Evolutionary conservation across 2,797 vertebrate genomes (phyloP).

Genomic region (Semaprochilodus insignis): DNA sequence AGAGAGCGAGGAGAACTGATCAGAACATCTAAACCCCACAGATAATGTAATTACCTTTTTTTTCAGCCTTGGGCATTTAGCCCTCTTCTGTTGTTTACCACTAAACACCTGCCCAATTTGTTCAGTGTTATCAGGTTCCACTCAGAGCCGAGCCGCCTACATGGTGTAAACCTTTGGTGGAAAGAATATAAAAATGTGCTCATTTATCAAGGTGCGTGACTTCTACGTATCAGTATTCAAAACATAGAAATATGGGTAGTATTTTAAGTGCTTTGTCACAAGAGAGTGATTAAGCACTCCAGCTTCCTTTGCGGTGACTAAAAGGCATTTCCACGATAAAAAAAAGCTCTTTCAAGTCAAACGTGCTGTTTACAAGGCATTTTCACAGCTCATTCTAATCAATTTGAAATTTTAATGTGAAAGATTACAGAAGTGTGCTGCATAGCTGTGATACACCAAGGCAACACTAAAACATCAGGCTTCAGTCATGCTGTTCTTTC

Average conservation of each 20-base stretch:
- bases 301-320: neutral
- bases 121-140: neutral
- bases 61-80: neutral
- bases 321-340: neutral
- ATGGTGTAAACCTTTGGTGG: neutral
- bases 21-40: neutral
- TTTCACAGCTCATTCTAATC: neutral
- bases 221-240: neutral
- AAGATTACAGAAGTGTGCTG: neutral
- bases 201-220: neutral
- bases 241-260: neutral
- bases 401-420: neutral
- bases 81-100: neutral
- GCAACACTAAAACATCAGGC: neutral
- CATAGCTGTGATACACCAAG: neutral
- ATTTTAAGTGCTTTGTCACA: constrained; percentile 3
- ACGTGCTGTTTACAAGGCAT: neutral
- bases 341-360: neutral
- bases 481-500: neutral
- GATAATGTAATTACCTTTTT: constrained; percentile 2
- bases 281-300: neutral
- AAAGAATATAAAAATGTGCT: neutral
- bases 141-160: neutral
- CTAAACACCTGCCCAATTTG: constrained; percentile 7
- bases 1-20: neutral